Evolutionary conservation across 2,797 vertebrate species (phyloP).

Genomic region (Sebastes diaconus): DNA sequence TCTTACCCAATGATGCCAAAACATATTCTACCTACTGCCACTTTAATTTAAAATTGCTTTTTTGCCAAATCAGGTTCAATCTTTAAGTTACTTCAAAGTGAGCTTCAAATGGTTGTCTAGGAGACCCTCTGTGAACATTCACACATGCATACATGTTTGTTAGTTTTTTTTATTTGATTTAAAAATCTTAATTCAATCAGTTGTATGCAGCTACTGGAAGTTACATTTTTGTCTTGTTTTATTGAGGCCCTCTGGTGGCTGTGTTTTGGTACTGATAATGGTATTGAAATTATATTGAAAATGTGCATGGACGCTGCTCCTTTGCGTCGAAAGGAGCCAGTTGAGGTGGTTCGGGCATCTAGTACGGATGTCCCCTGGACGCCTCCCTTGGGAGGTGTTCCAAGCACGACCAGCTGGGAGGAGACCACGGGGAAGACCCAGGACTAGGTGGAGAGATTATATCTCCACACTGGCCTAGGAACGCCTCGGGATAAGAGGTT

Average conservation of each 20-base stretch:
- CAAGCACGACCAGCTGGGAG: no score
- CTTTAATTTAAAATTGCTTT: background rate
- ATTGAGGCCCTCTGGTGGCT: conserved; percentile 21
- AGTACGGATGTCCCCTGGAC: no score
- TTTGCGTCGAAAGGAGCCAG: no score
- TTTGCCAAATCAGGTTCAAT: background rate
- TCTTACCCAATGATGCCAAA: no score
- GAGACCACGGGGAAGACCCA: no score
- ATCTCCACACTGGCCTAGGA: no score
- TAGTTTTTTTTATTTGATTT: background rate
- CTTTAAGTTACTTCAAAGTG: background rate
- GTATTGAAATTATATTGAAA: background rate
- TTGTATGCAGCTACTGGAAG: background rate
- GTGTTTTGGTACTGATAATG: background rate
- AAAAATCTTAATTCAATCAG: background rate
- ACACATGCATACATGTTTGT: background rate
- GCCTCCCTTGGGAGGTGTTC: no score
- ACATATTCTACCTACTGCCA: no score
- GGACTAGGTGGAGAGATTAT: no score
- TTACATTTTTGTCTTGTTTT: background rate
- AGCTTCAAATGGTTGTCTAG: background rate
- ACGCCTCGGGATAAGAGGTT: no score
- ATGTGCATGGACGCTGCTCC: background rate
- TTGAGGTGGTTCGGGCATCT: no score
- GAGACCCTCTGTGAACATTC: background rate